Conservation (phyloP, 2,797 vertebrate species). For the Gobio occitaniae region DNA sequence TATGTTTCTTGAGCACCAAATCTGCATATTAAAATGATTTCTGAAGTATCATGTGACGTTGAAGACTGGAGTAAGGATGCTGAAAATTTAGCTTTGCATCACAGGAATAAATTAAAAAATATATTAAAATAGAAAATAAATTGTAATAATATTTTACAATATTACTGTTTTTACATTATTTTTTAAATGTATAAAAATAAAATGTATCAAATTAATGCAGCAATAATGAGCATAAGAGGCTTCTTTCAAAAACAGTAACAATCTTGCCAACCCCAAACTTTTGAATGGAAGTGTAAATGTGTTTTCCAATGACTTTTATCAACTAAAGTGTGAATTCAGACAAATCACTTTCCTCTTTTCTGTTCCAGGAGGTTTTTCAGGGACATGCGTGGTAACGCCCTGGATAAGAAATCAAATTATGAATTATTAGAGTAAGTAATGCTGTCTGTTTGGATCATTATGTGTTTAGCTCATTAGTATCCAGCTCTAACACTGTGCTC, state of each 20-base stretch:
- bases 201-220: not conserved
- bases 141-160: not conserved
- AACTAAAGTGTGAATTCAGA: not conserved
- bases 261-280: not conserved
- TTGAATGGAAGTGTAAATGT: not conserved
- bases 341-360: not conserved
- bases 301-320: not conserved
- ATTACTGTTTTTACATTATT: not conserved
- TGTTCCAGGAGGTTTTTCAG: slow-evolving; percentile 91
- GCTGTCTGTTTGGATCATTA: not conserved
- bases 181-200: not conserved
- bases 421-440: slow-evolving; percentile 95
- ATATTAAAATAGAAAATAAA: not conserved
- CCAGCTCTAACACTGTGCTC: not conserved
- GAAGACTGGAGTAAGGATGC: not conserved
- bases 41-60: not conserved
- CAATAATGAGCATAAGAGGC: not conserved
- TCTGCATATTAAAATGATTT: not conserved
- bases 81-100: not conserved
- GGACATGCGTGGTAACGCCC: slow-evolving; percentile 97
- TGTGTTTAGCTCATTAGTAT: not conserved
- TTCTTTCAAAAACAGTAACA: not conserved
- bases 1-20: not conserved
- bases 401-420: slow-evolving; percentile 99
- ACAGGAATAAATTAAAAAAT: not conserved